Percentiles rank a stretch among this genome's conserved stretches.
These are phyloP conservation scores for Caenorhabditis sp. DNA, from an alignment of 2,888 invertebrate genomes.

Conservation along the genomic window DNA sequence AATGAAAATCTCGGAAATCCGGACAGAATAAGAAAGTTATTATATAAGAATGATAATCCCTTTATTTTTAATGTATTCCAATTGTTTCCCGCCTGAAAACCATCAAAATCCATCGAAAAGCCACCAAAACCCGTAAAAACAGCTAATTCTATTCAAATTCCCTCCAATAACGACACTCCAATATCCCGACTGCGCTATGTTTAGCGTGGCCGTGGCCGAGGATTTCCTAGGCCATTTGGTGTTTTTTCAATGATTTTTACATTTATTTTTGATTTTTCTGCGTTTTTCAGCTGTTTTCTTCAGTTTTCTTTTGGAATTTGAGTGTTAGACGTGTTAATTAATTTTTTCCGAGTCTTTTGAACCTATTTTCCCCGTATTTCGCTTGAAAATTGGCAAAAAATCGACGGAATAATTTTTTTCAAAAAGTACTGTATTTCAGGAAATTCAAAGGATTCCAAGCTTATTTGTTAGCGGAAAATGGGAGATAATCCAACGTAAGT, in stretches of 20 bases:
- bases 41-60: no score
- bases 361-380: background rate
- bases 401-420: background rate
- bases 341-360: background rate
- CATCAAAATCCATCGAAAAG: background rate
- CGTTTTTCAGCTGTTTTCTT: background rate
- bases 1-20: no score
- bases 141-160: no score
- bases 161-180: background rate
- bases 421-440: constrained; percentile 12
- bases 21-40: no score
- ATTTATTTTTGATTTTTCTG: constrained; percentile 4
- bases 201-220: constrained; percentile 1
- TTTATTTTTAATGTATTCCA: no score
- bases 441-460: background rate
- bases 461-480: background rate
- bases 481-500: constrained; percentile 38
- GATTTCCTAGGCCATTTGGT: background rate
- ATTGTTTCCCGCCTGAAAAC: no score
- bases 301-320: background rate
- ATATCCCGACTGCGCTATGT: background rate
- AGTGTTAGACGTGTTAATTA: background rate
- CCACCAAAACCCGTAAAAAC: no score
- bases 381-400: background rate
- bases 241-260: background rate